Percentiles rank a stretch among this genome's conserved stretches.
Evolutionary conservation across 1,140 invertebrate species (phyloP).

Genomic region (Meteorus sp.): DNA sequence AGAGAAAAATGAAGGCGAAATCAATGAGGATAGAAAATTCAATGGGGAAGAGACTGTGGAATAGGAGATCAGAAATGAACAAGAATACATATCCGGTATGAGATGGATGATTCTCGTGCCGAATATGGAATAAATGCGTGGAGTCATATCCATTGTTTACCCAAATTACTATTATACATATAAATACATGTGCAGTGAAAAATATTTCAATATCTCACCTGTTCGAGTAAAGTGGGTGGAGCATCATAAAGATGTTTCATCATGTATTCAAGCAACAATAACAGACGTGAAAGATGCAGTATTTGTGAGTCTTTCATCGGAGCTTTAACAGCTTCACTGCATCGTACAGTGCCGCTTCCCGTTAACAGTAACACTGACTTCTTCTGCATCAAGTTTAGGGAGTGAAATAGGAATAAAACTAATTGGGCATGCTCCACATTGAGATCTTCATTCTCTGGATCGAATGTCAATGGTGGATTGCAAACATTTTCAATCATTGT

Average conservation of each 20-base stretch:
- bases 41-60: too few relatives aligned
- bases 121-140: neutral
- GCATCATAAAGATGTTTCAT: constrained; percentile 94
- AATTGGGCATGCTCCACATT: constrained; percentile 96
- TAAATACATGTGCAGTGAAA: constrained; percentile 3
- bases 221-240: constrained; percentile 73
- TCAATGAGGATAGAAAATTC: too few relatives aligned
- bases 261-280: constrained; percentile 92
- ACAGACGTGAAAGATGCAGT: constrained; percentile 78
- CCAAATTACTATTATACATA: constrained; percentile 16
- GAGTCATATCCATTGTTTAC: neutral
- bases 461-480: constrained; percentile 57
- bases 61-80: too few relatives aligned
- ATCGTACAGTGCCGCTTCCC: constrained; percentile 69
- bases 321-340: constrained; percentile 66
- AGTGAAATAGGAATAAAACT: constrained; percentile 91
- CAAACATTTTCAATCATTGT: constrained; percentile 83
- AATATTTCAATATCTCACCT: constrained; percentile 63
- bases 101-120: constrained; percentile 12
- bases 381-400: constrained; percentile 93
- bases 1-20: constrained; percentile 6
- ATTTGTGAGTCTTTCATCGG: constrained; percentile 71
- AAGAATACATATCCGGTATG: neutral
- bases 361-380: constrained; percentile 87
- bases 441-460: constrained; percentile 78